phyloP scores from a whole-genome alignment of 2,797 vertebrate species.

The Anomalospiza imberbis region DNA sequence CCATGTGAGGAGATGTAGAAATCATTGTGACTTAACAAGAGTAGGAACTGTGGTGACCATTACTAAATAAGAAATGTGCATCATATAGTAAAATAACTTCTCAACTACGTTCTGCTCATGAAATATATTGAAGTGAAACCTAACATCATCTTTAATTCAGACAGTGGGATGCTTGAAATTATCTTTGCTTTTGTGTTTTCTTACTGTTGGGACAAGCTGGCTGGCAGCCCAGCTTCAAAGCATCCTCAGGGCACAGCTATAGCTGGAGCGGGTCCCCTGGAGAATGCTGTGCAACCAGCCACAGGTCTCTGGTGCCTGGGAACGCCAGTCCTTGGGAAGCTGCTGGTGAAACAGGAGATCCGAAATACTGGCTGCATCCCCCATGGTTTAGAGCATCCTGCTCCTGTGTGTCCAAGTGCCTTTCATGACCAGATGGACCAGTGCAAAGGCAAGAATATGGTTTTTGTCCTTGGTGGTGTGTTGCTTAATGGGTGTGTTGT shows the following conservation, averaged over 20 bases:
- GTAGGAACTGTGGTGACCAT: neutral
- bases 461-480: neutral
- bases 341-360: neutral
- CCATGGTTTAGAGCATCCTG: fast-evolving
- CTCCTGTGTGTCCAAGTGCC: neutral
- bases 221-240: neutral
- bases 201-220: neutral
- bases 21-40: neutral
- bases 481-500: fast-evolving
- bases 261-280: neutral
- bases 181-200: neutral
- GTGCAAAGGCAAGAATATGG: fast-evolving
- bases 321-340: neutral
- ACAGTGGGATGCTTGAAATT: neutral
- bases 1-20: neutral
- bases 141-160: neutral
- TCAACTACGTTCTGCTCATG: neutral
- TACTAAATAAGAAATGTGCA: neutral
- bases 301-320: neutral
- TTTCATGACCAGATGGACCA: neutral
- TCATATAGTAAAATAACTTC: neutral
- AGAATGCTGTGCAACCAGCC: neutral
- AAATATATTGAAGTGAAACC: neutral
- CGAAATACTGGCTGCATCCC: neutral
- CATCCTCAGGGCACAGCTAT: neutral